Evolutionary conservation across 2,888 invertebrate species (phyloP).

Genomic region (Xylota segnis): DNA sequence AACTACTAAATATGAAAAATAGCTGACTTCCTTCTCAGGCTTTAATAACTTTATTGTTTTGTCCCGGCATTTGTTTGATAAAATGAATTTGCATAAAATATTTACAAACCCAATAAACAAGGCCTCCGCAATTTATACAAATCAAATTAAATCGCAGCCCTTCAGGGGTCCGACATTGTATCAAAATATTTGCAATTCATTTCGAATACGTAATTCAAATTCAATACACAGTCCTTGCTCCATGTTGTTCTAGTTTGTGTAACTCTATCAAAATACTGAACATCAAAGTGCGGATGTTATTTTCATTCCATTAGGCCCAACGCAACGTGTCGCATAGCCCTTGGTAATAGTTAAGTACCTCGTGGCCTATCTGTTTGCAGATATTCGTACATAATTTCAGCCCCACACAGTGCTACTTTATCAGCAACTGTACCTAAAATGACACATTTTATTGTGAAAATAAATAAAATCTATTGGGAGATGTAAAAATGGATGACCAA

Average conservation of each 20-base stretch:
- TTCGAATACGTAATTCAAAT: neutral
- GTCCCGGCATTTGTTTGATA: too few species aligned
- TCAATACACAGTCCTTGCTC: neutral
- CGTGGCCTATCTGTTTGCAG: neutral
- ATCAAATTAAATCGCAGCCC: neutral
- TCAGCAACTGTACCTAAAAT: neutral
- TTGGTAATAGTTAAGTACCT: constrained; percentile 3
- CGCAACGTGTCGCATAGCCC: neutral
- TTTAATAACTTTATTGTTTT: too few species aligned
- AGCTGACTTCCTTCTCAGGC: too few species aligned
- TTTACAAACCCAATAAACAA: neutral
- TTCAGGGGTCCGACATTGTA: neutral
- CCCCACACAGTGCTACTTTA: constrained; percentile 1
- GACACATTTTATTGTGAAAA: constrained; percentile 28
- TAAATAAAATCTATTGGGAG: constrained; percentile 16
- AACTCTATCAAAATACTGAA: neutral
- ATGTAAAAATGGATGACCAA: constrained; percentile 27
- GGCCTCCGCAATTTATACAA: neutral
- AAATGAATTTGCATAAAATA: neutral
- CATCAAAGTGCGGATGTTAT: neutral
- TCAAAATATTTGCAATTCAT: constrained; percentile 6
- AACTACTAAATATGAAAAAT: too few species aligned
- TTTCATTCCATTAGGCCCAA: neutral
- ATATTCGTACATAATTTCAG: neutral
- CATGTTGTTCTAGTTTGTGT: neutral